Conservation (phyloP, 2,113 vertebrate species). For the Paramormyrops kingsleyae region DNA sequence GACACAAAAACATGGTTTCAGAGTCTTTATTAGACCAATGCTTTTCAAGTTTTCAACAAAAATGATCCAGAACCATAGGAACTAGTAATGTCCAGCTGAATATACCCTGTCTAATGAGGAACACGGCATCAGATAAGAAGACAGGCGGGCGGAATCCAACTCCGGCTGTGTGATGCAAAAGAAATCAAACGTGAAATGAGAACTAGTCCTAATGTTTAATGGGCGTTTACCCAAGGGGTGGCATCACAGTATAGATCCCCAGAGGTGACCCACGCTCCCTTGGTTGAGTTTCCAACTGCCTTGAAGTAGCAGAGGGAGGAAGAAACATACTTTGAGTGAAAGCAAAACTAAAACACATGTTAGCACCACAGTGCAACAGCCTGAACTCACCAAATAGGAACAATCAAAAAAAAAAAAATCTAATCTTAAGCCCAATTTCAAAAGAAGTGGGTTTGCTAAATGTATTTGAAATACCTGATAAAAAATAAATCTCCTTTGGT, state of each 20-base stretch:
- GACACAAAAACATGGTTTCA: conserved; percentile 4
- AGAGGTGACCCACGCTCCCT: not conserved
- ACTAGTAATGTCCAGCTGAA: conserved; percentile 47
- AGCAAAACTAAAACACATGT: conserved; percentile 41
- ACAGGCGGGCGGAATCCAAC: conserved; percentile 45
- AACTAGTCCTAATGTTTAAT: not conserved
- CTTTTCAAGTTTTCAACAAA: conserved; percentile 63
- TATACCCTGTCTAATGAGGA: conserved; percentile 40
- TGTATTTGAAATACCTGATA: conserved; percentile 43
- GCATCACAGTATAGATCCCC: not conserved
- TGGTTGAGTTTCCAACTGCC: not conserved
- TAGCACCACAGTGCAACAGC: conserved; percentile 49
- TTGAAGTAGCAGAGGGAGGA: conserved; percentile 22
- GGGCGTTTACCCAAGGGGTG: not conserved
- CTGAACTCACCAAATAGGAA: conserved; percentile 47
- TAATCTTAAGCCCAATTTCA: conserved; percentile 32
- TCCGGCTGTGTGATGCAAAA: conserved; percentile 12
- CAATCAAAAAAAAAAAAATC: conserved; percentile 35
- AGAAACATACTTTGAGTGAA: conserved; percentile 29
- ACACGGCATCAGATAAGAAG: conserved; percentile 48
- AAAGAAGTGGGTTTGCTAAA: conserved; percentile 47
- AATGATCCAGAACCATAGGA: conserved; percentile 48
- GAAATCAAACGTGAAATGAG: not conserved
- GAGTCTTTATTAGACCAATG: conserved; percentile 58
- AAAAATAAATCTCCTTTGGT: conserved; percentile 68